Base-by-base conservation (phyloP, 1,140 invertebrate species). In the Tetramorium alpestre region DNA sequence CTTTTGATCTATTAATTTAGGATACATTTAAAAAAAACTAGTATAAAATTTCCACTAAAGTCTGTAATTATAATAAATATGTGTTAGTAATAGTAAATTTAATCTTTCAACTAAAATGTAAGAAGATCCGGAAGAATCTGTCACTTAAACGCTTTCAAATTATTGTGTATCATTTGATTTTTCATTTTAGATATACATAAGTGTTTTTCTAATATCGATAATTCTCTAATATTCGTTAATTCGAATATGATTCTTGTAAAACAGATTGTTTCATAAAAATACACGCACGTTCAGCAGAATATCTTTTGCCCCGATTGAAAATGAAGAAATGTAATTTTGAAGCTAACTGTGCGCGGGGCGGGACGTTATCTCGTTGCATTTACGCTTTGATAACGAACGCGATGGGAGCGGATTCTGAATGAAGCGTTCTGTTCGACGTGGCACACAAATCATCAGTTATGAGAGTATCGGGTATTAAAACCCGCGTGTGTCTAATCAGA, bases 401-500 rank as follows among this genome's bases (percentile, higher is more conserved):
- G 62, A 75, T 58, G 72, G 22, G 64, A 69, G 5, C 33, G 77
- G 38, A 78, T 87, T 86, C 84, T 88, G 84, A 88, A 88, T 88
- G 87, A 86, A 88, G 62, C 84, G 62, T 69, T 88, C 60, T 87
- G 51, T 85, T 78, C 82, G 82, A 78, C 82, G 22, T 75, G 80
- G 41, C 80, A 38, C 41, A 75, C 69, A 73, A 73, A 60, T 84
- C 69, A n/a, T 60, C 41, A 41, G 41, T 54, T 84, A 41, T 60
- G 69, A 44, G 54, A 16, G n/a, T 44, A 44, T 28, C 22, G 22
- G 38, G 8, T 16, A 84, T 47, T 47, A 75, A 82, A 84, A 47
- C 25, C 6, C 33, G 64, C 47, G 64, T n/a, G 51, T 70, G 64
- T 22, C 49, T 81, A 81, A 84, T 60, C 54, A 38, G 54, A 60